Base-by-base conservation (phyloP, 2,888 invertebrate species). In the Heteropelma amictum region DNA sequence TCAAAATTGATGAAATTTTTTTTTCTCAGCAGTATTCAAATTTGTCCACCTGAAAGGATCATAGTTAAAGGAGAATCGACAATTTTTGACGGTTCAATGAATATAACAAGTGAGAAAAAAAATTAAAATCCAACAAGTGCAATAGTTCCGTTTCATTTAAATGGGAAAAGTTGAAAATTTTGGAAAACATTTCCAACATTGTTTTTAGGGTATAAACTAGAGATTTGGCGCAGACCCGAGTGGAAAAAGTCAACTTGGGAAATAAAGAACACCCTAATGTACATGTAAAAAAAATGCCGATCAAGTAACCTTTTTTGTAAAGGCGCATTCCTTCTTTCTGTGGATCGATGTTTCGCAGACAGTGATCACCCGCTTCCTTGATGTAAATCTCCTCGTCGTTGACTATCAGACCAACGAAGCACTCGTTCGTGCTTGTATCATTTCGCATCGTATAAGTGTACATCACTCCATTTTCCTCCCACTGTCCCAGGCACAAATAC, bases 321-420 rank as follows among this genome's bases (percentile, higher is more conserved):
- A 93, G 88, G 82, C 92, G 91, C 93, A 93, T 93, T 71, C 93
- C 93, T 81, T 91, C 90, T 33, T 87, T 89, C 53, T 90, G 87
- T 1, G 93, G 92, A 85, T 93, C 91, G 28, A 92, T 91, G 76
- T 91, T 90, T 74, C 93, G 89, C 78, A 92, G 91, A 81, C 93
- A 93, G 81, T 92, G 92, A 81, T 92, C 92, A 0, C 93, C 93
- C 21, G 93, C 93, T 89, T 93, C 93, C 82, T 92, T 92, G 70
- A 93, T 93, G 82, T 91, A 92, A 77, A 93, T 92, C 79, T 92
- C 92, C 40, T 91, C 91, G 35, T 92, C 91, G 17, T 91, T 90
- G 10, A 92, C 89, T 60, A 92, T 92, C 14, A 91, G 88, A 7
- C 93, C 93, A 21, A 93, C 93, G 83, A 93, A 93, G 83, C 93